A percentile compares a stretch with the other conserved stretches of the same genome.
phyloP scores from a whole-genome alignment of 1,140 invertebrate genomes.

The Ctenoplectra terminalis region DNA sequence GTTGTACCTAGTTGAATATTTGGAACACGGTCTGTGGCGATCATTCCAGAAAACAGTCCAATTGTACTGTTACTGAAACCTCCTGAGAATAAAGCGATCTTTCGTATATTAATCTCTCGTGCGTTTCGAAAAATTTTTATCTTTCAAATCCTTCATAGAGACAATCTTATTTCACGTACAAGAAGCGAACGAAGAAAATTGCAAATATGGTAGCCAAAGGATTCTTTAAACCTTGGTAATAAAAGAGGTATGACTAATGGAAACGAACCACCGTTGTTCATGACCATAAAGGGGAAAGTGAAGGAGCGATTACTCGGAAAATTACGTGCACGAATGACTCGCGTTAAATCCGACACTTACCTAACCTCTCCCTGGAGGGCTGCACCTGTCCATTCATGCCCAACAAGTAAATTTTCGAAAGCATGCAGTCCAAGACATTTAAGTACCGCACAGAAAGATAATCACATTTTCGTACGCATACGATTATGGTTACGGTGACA shows the following conservation, averaged over 20 bases:
- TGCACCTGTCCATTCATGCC: conserved; percentile 79
- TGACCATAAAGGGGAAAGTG: background rate
- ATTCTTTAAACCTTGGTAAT: background rate
- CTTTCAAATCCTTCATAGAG: too few relatives aligned
- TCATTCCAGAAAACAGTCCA: conserved; percentile 72
- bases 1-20: conserved; percentile 67
- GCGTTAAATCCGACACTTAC: conserved; percentile 58
- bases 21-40: conserved; percentile 72
- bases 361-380: conserved; percentile 79
- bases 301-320: background rate
- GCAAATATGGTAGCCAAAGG: too few relatives aligned
- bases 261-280: background rate
- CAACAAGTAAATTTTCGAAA: conserved; percentile 38
- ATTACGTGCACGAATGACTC: background rate
- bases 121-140: background rate
- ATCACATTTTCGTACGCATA: conserved; percentile 31
- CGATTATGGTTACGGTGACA: background rate
- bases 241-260: background rate
- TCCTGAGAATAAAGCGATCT: conserved; percentile 52
- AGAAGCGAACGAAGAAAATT: background rate
- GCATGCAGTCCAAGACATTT: conserved; percentile 31
- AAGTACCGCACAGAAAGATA: background rate
- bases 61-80: conserved; percentile 69
- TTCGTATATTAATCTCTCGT: background rate
- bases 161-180: background rate